Conservation (phyloP, 2,797 vertebrate genomes). For the Cryptoblepharus egeriae region DNA sequence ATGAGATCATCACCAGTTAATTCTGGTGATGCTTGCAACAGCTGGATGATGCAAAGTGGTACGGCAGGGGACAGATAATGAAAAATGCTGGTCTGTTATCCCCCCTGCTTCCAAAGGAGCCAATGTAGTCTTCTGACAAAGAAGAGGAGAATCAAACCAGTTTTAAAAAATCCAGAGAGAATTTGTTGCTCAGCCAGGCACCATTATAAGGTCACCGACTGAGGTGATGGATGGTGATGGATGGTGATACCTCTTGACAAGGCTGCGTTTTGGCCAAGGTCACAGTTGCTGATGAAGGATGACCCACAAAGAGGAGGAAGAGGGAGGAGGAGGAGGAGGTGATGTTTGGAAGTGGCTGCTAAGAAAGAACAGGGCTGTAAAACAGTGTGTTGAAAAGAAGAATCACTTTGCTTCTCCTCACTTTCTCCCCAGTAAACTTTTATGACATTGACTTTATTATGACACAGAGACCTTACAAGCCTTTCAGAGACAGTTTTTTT, state of each 20-base stretch:
- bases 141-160: conserved; percentile 50
- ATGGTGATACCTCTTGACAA: neutral
- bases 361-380: conserved; percentile 1
- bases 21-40: too few relatives aligned
- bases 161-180: conserved; percentile 43
- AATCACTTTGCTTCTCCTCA: conserved; percentile 14
- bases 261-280: conserved; percentile 11
- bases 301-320: too few relatives aligned
- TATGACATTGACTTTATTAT: conserved; percentile 30
- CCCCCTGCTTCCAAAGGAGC: neutral
- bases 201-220: conserved; percentile 26
- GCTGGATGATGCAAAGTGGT: too few relatives aligned
- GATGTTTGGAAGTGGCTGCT: neutral
- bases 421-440: neutral
- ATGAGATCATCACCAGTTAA: too few relatives aligned
- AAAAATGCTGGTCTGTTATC: neutral
- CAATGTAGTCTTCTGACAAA: neutral
- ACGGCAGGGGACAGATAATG: too few relatives aligned
- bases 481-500: conserved; percentile 28
- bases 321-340: neutral
- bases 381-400: conserved; percentile 21
- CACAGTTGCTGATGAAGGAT: conserved; percentile 6
- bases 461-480: conserved; percentile 46
- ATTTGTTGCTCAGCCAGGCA: conserved; percentile 36
- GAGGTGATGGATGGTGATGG: neutral